Percentiles rank a stretch among this genome's conserved stretches.
phyloP scores from a whole-genome alignment of 1,140 invertebrate genomes.

The Anadara kagoshimensis region DNA sequence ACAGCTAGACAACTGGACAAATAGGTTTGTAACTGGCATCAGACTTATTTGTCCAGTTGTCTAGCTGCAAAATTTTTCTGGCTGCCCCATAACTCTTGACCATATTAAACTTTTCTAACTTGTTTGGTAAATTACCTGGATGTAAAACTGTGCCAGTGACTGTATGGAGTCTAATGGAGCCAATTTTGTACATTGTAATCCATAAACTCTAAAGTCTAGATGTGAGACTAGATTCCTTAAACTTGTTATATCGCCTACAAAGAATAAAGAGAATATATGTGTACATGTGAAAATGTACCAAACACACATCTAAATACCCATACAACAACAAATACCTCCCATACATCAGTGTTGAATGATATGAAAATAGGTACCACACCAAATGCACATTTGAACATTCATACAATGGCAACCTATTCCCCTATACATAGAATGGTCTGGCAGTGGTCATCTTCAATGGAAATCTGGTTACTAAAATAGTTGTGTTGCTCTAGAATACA shows the following conservation, averaged over 20 bases:
- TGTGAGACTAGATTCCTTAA: conserved; percentile 2
- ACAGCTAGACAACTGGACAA: background rate
- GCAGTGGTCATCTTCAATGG: too few species aligned
- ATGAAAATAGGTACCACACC: too few species aligned
- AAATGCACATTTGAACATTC: too few species aligned
- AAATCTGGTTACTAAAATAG: too few species aligned
- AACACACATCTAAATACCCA: too few species aligned
- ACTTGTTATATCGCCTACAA: conserved; percentile 24
- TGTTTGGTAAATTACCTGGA: conserved; percentile 75
- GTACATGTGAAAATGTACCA: conserved; percentile 76
- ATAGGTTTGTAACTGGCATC: background rate
- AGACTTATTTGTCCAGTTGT: background rate
- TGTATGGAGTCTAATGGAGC: conserved; percentile 84
- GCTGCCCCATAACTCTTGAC: background rate
- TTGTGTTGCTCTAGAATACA: too few species aligned
- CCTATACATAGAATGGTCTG: too few species aligned
- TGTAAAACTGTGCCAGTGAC: conserved; percentile 86
- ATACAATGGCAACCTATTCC: too few species aligned
- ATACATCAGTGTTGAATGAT: too few species aligned
- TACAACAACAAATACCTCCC: too few species aligned
- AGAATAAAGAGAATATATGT: background rate
- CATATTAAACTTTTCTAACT: too few species aligned
- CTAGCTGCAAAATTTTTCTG: background rate
- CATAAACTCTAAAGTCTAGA: conserved; percentile 83
- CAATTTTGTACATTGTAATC: conserved; percentile 88